Conservation (phyloP, 2,113 vertebrate genomes). For the Calcarius ornatus region DNA sequence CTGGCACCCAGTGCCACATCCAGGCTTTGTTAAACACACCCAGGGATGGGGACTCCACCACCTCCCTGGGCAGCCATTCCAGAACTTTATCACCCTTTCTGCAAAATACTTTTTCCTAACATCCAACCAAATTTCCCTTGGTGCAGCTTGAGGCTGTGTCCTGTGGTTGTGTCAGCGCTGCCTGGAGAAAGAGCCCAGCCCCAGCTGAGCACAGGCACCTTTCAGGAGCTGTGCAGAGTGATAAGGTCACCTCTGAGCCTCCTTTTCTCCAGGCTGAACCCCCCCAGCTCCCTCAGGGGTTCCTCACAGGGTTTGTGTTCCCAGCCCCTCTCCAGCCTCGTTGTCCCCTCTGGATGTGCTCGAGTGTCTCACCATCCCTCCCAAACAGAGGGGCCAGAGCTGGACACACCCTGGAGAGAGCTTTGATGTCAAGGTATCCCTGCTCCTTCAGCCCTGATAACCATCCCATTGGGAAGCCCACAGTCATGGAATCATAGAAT, state of each 20-base stretch:
- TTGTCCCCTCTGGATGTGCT: rapidly evolving
- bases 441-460: neutral
- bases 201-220: rapidly evolving
- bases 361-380: rapidly evolving
- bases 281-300: neutral
- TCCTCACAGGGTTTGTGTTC: neutral
- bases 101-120: neutral
- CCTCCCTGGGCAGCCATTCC: neutral
- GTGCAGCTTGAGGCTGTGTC: rapidly evolving
- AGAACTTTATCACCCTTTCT: neutral
- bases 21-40: neutral
- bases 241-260: neutral
- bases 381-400: neutral
- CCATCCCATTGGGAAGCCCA: neutral
- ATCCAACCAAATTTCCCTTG: neutral
- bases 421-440: neutral
- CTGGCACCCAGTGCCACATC: neutral
- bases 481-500: neutral
- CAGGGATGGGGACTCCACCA: neutral
- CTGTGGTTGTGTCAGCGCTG: neutral
- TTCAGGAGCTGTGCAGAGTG: neutral
- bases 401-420: neutral
- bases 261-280: neutral
- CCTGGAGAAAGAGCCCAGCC: neutral
- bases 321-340: neutral